These are phyloP conservation scores for Regulus satrapa DNA, from an alignment of 2,113 vertebrate genomes.

Conservation along the genomic window DNA sequence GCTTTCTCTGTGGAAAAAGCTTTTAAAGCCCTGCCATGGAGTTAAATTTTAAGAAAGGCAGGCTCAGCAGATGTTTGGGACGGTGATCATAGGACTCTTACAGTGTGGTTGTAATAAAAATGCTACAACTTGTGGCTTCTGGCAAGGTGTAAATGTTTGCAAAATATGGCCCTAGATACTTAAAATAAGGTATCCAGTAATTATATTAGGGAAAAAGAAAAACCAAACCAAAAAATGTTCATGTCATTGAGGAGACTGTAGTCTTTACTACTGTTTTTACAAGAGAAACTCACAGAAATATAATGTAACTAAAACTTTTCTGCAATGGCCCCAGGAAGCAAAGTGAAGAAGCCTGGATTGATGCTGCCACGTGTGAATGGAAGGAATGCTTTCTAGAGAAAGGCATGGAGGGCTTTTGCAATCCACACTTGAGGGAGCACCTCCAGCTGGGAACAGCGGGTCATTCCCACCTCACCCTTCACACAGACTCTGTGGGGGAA, in stretches of 20 bases:
- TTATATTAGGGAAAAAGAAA: not conserved
- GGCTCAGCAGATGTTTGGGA: not conserved
- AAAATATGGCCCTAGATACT: not conserved
- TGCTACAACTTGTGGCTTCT: not conserved
- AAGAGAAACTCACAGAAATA: not conserved
- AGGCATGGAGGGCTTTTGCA: constrained; percentile 71
- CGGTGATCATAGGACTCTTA: not conserved
- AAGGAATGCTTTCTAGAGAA: constrained; percentile 66
- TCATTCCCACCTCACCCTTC: not conserved
- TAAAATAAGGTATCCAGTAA: not conserved
- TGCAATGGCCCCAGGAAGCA: constrained; percentile 62
- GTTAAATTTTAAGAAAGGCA: not conserved
- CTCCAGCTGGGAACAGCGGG: constrained; percentile 23
- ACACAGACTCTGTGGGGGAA: not conserved
- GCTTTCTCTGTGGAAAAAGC: not conserved
- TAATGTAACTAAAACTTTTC: not conserved
- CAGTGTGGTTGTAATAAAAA: not conserved
- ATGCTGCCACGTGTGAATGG: constrained; percentile 70
- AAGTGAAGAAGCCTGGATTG: constrained; percentile 28
- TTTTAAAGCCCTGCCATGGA: not conserved
- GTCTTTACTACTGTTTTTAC: not conserved
- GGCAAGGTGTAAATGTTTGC: not conserved
- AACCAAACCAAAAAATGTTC: accelerated
- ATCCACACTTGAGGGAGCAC: constrained; percentile 69
- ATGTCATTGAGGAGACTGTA: not conserved